Percentiles rank a stretch among this genome's conserved stretches.
phyloP scores from a whole-genome alignment of 1,140 invertebrate species.

The Trachymyrmex cornetzi region DNA sequence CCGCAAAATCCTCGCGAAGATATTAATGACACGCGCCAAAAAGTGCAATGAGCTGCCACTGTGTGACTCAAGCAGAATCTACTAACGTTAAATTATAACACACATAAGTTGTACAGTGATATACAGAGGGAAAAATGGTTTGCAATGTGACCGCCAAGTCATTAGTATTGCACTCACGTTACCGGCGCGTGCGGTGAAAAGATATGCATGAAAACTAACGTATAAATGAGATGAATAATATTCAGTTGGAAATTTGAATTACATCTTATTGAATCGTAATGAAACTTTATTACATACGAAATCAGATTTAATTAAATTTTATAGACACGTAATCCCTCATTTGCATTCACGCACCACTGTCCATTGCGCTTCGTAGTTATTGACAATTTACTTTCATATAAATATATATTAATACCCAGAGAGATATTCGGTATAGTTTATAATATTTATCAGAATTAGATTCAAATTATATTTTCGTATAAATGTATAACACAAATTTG shows the following conservation, averaged over 20 bases:
- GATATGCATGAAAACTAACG: background rate
- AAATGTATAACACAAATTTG: background rate
- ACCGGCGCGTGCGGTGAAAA: background rate
- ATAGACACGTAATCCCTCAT: background rate
- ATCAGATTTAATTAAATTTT: slow-evolving; percentile 44
- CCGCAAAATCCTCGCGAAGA: background rate
- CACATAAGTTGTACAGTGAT: slow-evolving; percentile 41
- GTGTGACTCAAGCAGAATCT: slow-evolving; percentile 5
- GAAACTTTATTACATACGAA: slow-evolving; percentile 2
- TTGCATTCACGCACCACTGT: background rate
- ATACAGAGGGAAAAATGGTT: slow-evolving; percentile 27
- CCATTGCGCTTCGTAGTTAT: background rate
- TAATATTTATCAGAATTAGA: background rate
- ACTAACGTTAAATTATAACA: slow-evolving; percentile 47
- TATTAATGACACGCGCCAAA: slow-evolving; percentile 49
- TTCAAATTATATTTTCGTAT: slow-evolving; percentile 9
- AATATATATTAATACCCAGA: slow-evolving; percentile 9
- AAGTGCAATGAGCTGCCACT: slow-evolving; percentile 27
- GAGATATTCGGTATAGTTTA: background rate
- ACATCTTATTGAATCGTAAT: slow-evolving; percentile 13
- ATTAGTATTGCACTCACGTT: slow-evolving; percentile 29
- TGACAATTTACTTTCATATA: slow-evolving; percentile 26
- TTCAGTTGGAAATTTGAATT: slow-evolving; percentile 34
- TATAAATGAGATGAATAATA: slow-evolving; percentile 17
- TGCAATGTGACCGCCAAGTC: background rate